Evolutionary conservation across 2,113 vertebrate species (phyloP).

Genomic region (Megaptera novaeangliae): DNA sequence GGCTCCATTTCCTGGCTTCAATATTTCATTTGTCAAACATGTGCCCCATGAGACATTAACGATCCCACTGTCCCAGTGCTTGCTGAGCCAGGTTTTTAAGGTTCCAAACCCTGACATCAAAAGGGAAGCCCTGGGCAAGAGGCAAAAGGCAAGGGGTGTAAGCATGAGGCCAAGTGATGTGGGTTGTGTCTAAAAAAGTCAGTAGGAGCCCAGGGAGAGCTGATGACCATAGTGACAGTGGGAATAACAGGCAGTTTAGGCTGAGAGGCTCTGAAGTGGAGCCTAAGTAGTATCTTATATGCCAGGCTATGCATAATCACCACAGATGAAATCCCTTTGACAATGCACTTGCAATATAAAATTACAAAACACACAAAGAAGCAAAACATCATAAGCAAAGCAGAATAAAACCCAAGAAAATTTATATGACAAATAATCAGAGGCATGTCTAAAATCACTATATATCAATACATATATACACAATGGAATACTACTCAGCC

Average conservation of each 20-base stretch:
- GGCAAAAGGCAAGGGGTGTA: neutral
- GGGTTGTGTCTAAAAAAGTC: neutral
- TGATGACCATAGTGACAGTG: neutral
- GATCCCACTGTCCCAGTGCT: neutral
- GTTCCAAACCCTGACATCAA: neutral
- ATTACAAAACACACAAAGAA: neutral
- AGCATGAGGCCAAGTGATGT: neutral
- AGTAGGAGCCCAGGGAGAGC: neutral
- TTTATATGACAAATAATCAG: neutral
- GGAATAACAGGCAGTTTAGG: neutral
- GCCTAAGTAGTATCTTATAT: neutral
- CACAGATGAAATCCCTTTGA: neutral
- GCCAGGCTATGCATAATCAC: neutral
- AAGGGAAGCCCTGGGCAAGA: neutral
- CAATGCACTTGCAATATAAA: neutral
- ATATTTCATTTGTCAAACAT: neutral
- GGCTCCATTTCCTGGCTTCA: neutral
- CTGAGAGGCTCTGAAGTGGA: neutral
- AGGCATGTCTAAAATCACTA: neutral
- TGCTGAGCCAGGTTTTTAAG: neutral
- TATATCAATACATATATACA: neutral
- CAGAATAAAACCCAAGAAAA: neutral
- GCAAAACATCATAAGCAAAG: neutral
- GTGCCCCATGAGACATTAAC: neutral
- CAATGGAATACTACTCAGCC: neutral